Evolutionary conservation across 2,888 invertebrate species (phyloP).

Genomic region (Agonopterix heracliana): DNA sequence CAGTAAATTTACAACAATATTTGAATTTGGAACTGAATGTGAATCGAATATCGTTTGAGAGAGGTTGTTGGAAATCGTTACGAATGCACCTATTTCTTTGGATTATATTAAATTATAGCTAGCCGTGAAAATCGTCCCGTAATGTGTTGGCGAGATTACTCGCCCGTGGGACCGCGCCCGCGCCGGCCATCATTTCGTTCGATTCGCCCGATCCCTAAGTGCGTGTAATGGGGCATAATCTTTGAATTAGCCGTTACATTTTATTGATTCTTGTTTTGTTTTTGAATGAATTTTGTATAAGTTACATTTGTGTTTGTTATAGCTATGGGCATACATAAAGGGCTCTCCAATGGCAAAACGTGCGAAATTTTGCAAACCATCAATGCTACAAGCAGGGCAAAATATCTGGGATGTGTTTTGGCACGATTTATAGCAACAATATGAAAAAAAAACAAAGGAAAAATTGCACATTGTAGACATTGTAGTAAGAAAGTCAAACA

Average conservation of each 20-base stretch:
- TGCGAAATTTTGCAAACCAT: too few relatives aligned
- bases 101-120: constrained; percentile 75
- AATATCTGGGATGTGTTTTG: too few relatives aligned
- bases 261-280: constrained; percentile 60
- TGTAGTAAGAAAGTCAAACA: too few relatives aligned
- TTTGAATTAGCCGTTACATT: constrained; percentile 66
- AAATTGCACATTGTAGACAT: too few relatives aligned
- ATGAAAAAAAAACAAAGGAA: too few relatives aligned
- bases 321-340: constrained; percentile 1
- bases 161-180: constrained; percentile 64
- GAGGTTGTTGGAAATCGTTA: constrained; percentile 29
- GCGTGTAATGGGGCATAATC: constrained; percentile 63
- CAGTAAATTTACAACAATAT: constrained; percentile 5
- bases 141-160: constrained; percentile 68
- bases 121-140: constrained; percentile 72
- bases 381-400: too few relatives aligned
- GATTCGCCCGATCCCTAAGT: constrained; percentile 53
- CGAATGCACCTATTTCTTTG: constrained; percentile 71
- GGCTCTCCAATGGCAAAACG: too few relatives aligned
- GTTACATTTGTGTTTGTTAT: constrained; percentile 24
- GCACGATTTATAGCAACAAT: too few relatives aligned
- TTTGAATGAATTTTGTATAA: constrained; percentile 23
- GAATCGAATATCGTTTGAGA: constrained; percentile 28
- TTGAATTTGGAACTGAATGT: constrained; percentile 20
- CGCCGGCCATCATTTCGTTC: constrained; percentile 56